Base-by-base conservation (phyloP, 2,797 vertebrate species). In the Neosilurus mollespiculum region DNA sequence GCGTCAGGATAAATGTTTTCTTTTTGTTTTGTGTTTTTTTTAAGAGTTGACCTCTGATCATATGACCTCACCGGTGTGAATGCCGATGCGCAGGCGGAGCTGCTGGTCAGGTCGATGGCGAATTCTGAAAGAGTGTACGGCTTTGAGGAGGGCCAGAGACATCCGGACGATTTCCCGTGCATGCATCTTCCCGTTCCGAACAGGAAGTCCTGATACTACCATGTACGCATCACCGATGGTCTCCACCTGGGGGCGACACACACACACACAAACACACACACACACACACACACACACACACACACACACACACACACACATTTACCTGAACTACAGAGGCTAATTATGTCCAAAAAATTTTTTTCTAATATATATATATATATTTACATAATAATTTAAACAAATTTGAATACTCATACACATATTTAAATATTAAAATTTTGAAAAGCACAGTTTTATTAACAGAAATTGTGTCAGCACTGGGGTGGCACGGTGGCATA, bases 161-260 rank as follows among this genome's bases (percentile, higher is more conserved):
- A 98, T 98, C 18, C 95, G 95, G 11, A 94, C 96, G 0, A 97
- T 91, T 88, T 98, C 97, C 0, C 93, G 91, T 0, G 93, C 95
- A 0, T 98, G 97, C 10, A 94, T 93, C n/a, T 90, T 94, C 9
- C 96, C 96, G 0, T 98, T 98, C 18, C 95, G 91, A 54, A 95
- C 95, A 0, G 97, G 97, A 67, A 97, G 93, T 1, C 97, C 97
- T 0, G 97, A 97, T 59, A 97, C 96, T 85, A 98, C 97, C 97
- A 98, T 98, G 92, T 97, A 97, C 7, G 96, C 96, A 0, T 97
- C 96, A 0, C 96, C 96, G 0, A 97, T 97, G 0, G 96, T 97
- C 92, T 97, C 96, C 89, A 97, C 96, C 96, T 96, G 90, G 30
- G 3, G 81, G 81, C 15, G 10, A 56, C 82, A 81, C 43, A 86